phyloP scores from a whole-genome alignment of 2,113 vertebrate species.

The Plestiodon gilberti region DNA sequence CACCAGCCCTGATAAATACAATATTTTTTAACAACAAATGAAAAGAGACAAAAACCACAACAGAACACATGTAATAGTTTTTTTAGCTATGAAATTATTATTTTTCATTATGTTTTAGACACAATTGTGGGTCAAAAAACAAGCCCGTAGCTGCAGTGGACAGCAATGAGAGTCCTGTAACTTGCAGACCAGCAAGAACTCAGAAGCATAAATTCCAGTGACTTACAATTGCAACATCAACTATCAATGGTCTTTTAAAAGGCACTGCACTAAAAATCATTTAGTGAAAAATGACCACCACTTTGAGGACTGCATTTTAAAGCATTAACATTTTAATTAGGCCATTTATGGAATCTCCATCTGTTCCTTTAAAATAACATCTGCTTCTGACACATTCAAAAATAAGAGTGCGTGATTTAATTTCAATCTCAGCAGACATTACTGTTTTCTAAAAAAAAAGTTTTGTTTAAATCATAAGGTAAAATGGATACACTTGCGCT shows the following conservation, averaged over 20 bases:
- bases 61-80: too few species aligned
- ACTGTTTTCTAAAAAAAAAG: conserved; percentile 12
- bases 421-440: conserved; percentile 34
- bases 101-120: too few species aligned
- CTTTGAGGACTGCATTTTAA: conserved; percentile 48
- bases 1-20: too few species aligned
- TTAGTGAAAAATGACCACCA: conserved; percentile 40
- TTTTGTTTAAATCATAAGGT: conserved; percentile 28
- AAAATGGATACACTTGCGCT: conserved; percentile 1
- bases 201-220: background rate
- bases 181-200: background rate
- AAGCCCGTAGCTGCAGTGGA: too few species aligned
- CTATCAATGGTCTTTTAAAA: conserved; percentile 27
- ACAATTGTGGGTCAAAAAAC: too few species aligned
- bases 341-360: conserved; percentile 46
- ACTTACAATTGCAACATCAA: background rate
- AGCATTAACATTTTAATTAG: conserved; percentile 37
- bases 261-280: conserved; percentile 20
- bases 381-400: conserved; percentile 58
- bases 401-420: conserved; percentile 37
- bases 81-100: too few species aligned
- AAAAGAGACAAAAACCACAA: too few species aligned
- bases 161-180: background rate
- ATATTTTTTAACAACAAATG: too few species aligned
- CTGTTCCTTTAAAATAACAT: conserved; percentile 65